phyloP scores from a whole-genome alignment of 2,113 vertebrate species.

The Neopipo cinnamomea region DNA sequence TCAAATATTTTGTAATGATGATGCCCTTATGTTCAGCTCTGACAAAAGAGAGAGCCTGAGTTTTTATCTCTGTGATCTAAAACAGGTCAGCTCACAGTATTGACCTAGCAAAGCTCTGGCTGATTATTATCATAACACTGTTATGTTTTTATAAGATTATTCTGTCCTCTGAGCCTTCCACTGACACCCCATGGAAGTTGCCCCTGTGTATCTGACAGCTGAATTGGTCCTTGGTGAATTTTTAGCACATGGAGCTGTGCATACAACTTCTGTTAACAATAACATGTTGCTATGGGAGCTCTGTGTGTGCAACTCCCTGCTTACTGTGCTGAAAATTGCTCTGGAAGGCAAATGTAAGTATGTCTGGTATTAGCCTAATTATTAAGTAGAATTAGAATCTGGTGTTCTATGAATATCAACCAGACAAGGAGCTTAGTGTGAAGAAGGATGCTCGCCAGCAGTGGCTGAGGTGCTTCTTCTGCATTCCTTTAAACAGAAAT shows the following conservation, averaged over 20 bases:
- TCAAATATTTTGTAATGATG: not conserved
- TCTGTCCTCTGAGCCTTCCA: constrained; percentile 12
- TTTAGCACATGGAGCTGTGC: constrained; percentile 32
- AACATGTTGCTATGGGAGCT: constrained; percentile 56
- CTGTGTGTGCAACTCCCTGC: not conserved
- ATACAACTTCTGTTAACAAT: constrained; percentile 50
- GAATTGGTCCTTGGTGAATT: constrained; percentile 48
- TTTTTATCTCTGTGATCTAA: not conserved
- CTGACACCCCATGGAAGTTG: not conserved
- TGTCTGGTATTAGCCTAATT: constrained; percentile 47
- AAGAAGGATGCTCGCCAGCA: constrained; percentile 43
- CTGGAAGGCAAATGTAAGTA: constrained; percentile 32
- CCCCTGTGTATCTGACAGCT: constrained; percentile 28
- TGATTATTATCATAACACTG: not conserved
- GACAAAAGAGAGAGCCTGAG: not conserved
- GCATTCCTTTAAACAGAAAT: constrained; percentile 64
- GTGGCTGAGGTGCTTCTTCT: constrained; percentile 43
- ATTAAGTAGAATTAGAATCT: constrained; percentile 36
- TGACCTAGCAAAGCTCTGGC: not conserved
- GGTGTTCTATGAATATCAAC: constrained; percentile 29
- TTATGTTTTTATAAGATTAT: constrained; percentile 5
- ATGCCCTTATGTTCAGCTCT: not conserved
- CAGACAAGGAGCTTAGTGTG: not conserved
- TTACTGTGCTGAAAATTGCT: constrained; percentile 28
- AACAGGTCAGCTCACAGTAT: not conserved